Percentiles rank a stretch among this genome's conserved stretches.
These are phyloP conservation scores for Autographa pulchrina DNA, from an alignment of 2,888 invertebrate genomes.

Conservation along the genomic window DNA sequence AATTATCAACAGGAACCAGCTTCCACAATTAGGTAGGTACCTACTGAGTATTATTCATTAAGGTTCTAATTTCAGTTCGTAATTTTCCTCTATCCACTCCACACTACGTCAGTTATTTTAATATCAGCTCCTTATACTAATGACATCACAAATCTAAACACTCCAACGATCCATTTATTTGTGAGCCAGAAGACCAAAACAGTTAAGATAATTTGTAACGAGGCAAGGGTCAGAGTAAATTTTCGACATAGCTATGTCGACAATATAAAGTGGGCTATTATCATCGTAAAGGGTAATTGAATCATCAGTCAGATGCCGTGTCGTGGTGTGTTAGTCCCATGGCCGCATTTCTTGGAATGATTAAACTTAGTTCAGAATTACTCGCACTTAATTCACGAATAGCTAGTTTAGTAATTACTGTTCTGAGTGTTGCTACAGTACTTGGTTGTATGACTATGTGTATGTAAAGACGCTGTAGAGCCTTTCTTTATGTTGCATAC, in stretches of 20 bases:
- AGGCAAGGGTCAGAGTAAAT: constrained; percentile 53
- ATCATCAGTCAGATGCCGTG: constrained; percentile 47
- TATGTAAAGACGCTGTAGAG: too few relatives aligned
- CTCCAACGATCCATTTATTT: constrained; percentile 27
- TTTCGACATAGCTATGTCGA: constrained; percentile 57
- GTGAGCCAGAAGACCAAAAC: constrained; percentile 24
- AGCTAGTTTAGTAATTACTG: constrained; percentile 5
- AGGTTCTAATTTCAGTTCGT: neutral
- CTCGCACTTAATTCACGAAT: neutral
- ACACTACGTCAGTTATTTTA: neutral
- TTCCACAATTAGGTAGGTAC: too few relatives aligned
- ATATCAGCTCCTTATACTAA: neutral
- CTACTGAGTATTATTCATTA: too few relatives aligned
- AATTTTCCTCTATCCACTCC: neutral
- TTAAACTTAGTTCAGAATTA: constrained; percentile 10
- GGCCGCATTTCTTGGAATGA: constrained; percentile 26
- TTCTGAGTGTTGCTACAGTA: neutral
- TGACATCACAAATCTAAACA: constrained; percentile 5
- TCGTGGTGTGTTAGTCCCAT: constrained; percentile 20
- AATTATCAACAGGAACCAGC: too few relatives aligned
- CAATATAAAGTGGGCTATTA: constrained; percentile 57
- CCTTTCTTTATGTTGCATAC: neutral
- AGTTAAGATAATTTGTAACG: constrained; percentile 49
- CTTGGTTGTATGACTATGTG: neutral
- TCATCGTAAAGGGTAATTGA: constrained; percentile 52